These are phyloP conservation scores for Ascaphus truei DNA, from an alignment of 2,113 vertebrate genomes.

Conservation along the genomic window DNA sequence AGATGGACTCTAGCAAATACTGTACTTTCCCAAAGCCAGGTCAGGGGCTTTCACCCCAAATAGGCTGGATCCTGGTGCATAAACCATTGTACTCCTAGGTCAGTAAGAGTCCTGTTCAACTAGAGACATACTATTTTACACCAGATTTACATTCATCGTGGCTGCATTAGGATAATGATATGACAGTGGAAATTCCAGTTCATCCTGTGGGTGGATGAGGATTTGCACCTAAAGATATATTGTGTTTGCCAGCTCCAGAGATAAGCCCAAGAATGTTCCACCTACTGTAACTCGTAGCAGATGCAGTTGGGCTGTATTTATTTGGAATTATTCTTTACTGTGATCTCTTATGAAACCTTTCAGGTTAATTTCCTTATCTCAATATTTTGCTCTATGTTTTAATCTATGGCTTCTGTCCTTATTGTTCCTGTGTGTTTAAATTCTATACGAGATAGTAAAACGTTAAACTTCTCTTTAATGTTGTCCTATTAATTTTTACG, in stretches of 20 bases:
- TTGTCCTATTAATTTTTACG: no score
- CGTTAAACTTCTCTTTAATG: no score
- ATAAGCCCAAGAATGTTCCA: background rate
- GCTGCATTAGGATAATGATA: background rate
- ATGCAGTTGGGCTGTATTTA: background rate
- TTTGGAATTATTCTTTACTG: background rate
- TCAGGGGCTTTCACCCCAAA: background rate
- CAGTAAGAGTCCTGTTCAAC: background rate
- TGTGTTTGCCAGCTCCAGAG: conserved; percentile 11
- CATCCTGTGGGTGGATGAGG: conserved; percentile 13
- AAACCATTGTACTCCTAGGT: no score
- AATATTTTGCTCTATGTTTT: conserved; percentile 7
- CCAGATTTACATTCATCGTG: background rate
- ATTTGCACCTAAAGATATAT: conserved; percentile 9
- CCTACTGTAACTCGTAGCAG: conserved; percentile 38
- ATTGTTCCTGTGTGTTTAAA: background rate
- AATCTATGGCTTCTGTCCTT: background rate
- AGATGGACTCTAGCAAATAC: background rate
- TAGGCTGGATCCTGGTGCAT: background rate
- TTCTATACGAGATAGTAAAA: background rate
- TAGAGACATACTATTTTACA: background rate
- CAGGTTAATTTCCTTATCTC: background rate
- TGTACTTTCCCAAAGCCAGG: background rate
- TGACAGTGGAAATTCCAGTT: background rate
- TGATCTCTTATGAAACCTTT: background rate